Base-by-base conservation (phyloP, 2,113 vertebrate genomes). In the Struthio camelus region DNA sequence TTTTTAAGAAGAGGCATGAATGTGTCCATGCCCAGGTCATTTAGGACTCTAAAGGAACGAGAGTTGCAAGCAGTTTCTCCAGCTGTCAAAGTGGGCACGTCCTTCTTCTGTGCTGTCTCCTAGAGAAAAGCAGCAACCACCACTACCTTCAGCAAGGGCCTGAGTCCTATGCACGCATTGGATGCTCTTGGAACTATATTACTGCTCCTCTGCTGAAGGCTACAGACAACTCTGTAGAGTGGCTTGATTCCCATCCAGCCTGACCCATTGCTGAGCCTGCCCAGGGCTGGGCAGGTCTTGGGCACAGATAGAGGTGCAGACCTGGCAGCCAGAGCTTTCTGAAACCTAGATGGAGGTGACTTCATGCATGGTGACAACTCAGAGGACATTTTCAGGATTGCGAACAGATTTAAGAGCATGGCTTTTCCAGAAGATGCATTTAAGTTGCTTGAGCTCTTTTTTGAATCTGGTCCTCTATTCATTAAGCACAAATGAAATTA, bases 401-500 rank as follows among this genome's bases (percentile, higher is more conserved):
- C 78, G 82, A 80, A 72, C 6, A 82, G 8, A 65, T 61, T n/a
- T 28, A 6, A 2, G 36, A 82, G 4, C 7, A 42, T 16, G 64
- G 12, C 22, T 53, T 80, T 51, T 85, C 53, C 30, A 22, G 28
- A 48, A 76, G 25, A 48, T 38, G 10, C 6, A 28, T 80, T 67
- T 91, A 71, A 50, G 44, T 36, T 81, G 19, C 16, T 76, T 62
- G 62, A 77, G 28, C 34, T 66, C 7, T 70, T 65, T 79, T n/a
- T 85, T 82, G 27, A 10, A 88, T 78, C 36, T 80, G 14, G 4
- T 11, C 5, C 36, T 75, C 65, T 70, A 62, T 92, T 96, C 1
- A 3, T 78, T 75, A 81, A 58, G 20, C 38, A 59, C 28, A 92
- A 91, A 86, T n/a, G 5, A 78, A 90, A 89, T 84, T 80, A 93